Evolutionary conservation across 35 echinoderm and acorn worm genomes (phyloP), one percentile per base, ranked within the genome.

Genomic region (Apostichopus californicus): DNA sequence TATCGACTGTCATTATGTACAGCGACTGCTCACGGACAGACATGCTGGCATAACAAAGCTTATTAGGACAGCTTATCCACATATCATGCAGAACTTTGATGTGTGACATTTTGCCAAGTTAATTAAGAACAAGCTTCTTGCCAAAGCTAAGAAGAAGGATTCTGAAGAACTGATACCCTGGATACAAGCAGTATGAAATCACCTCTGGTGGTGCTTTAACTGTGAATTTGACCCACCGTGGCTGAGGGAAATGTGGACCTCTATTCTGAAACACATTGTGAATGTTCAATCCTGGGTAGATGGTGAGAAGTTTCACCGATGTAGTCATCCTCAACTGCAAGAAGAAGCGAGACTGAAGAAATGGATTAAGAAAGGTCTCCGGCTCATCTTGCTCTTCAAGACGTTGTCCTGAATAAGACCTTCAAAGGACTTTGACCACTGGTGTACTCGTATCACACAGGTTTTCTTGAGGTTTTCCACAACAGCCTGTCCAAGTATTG

Each of bases 81-180:
- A n/a, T 14, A 95, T 95, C 56, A 70, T 84, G 8, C 94, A 95
- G 25, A 63, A 95, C 18, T 83, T 87, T 57, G 92, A 95, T 77
- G 83, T 95, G 3, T 95, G 92, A 87, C 94, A 93, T 24, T 18
- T 95, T 54, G 65, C 22, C 14, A 95, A 93, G 84, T 72, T 22
- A 14, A 20, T 93, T 2, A 86, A 78, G 15, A 95, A 95, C 22
- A 90, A 93, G 53, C 53, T 92, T 6, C 15, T 86, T 58, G 81
- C 60, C 28, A 87, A 93, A 53, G 23, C 81, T 56, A 93, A 87
- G 22, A 63, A 28, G 6, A 90, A 94, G 59, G 86, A 64, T 73
- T 78, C 52, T 90, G 93, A n/a, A 22, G 78, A 90, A 26, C 60
- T 94, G 1, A 7, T 13, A 53, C 87, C 87, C 0, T 94, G 93